A percentile compares a stretch with the other conserved stretches of the same genome.
Evolutionary conservation across 2,888 invertebrate genomes (phyloP).

Genomic region (Chaetoderma sp.): DNA sequence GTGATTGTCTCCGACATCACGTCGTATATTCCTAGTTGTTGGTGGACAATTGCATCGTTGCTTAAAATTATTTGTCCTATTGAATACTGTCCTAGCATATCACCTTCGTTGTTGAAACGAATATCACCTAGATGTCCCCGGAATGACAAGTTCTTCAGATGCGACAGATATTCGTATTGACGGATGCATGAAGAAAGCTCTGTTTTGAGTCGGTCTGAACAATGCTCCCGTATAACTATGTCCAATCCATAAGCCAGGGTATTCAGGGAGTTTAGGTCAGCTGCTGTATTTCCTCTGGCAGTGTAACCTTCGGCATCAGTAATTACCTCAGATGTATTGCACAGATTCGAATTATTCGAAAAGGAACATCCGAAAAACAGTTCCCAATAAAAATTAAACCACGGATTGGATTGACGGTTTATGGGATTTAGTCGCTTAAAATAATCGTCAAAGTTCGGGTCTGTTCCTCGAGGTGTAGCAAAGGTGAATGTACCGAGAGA

Average conservation of each 20-base stretch:
- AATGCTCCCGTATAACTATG: constrained; percentile 36
- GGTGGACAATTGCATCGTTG: not conserved
- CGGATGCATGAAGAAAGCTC: not conserved
- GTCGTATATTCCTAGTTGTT: not conserved
- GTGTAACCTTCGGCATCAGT: constrained; percentile 4
- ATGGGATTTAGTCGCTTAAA: constrained; percentile 43
- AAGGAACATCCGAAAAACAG: constrained; percentile 44
- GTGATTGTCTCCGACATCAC: not conserved
- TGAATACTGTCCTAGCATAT: not conserved
- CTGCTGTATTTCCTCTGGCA: constrained; percentile 12
- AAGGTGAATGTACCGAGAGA: constrained; percentile 45
- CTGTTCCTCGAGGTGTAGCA: constrained; percentile 19
- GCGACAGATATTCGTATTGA: not conserved
- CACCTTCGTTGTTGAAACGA: not conserved
- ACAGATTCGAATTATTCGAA: not conserved
- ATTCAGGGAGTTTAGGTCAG: constrained; percentile 47
- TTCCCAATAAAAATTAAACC: constrained; percentile 56
- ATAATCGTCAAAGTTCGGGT: constrained; percentile 41
- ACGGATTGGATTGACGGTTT: constrained; percentile 41
- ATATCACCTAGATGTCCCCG: not conserved
- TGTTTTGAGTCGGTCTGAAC: constrained; percentile 15
- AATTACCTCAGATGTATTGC: not conserved
- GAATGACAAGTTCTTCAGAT: not conserved
- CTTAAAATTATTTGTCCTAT: not conserved
- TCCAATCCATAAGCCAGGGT: constrained; percentile 49